phyloP scores from a whole-genome alignment of 2,888 invertebrate genomes.

The Eupithecia abbreviata region DNA sequence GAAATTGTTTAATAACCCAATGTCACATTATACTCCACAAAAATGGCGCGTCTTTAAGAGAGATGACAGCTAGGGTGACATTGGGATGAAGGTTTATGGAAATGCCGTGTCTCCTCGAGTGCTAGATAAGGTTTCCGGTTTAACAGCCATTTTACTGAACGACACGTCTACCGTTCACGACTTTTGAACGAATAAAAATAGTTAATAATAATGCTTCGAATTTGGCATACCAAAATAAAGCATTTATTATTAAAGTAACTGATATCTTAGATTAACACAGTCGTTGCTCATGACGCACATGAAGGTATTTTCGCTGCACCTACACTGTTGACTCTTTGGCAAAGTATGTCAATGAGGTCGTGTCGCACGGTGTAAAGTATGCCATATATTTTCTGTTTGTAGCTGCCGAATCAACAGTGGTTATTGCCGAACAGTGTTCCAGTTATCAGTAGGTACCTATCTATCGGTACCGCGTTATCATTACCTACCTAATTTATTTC shows the following conservation, averaged over 20 bases:
- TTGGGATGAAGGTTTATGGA: conserved; percentile 23
- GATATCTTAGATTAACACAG: not conserved
- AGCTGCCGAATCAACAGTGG: conserved; percentile 16
- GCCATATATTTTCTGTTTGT: not conserved
- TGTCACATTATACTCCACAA: conserved; percentile 1
- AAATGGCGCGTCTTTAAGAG: conserved; percentile 11
- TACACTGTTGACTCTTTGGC: not conserved
- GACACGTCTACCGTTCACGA: not conserved
- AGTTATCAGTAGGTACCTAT: conserved; percentile 7
- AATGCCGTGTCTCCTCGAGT: conserved; percentile 29
- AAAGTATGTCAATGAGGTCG: not conserved
- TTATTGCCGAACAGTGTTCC: conserved; percentile 14
- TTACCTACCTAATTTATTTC: not conserved
- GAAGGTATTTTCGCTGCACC: too few species aligned
- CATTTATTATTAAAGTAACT: not conserved
- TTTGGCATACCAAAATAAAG: not conserved
- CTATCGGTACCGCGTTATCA: not conserved
- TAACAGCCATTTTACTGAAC: not conserved
- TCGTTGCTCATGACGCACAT: too few species aligned
- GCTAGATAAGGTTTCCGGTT: conserved; percentile 29
- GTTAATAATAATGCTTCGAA: not conserved
- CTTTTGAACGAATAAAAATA: not conserved
- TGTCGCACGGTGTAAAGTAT: not conserved
- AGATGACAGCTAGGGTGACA: conserved; percentile 4
- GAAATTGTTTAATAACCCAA: conserved; percentile 3